Evolutionary conservation across 2,113 vertebrate genomes (phyloP).

Genomic region (Mastomys natalensis): DNA sequence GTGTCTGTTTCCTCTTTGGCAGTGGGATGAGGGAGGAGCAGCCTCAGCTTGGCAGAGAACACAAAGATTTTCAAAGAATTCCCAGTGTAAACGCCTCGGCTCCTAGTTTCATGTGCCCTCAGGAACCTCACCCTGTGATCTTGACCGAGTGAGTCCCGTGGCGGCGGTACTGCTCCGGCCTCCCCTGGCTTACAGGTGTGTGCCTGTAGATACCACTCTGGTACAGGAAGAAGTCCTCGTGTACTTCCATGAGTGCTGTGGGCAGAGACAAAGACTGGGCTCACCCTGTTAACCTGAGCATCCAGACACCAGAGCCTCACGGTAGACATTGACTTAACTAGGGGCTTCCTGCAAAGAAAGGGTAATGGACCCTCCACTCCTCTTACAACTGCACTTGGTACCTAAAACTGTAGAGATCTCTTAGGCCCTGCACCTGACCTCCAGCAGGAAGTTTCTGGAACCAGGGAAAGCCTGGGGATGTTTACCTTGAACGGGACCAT

Average conservation of each 20-base stretch:
- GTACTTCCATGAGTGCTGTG: conserved; percentile 97
- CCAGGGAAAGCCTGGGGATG: not conserved
- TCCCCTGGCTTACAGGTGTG: conserved; percentile 90
- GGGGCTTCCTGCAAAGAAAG: not conserved
- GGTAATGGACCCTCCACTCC: not conserved
- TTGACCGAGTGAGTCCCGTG: conserved; percentile 97
- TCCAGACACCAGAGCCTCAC: not conserved
- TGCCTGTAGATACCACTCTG: conserved; percentile 94
- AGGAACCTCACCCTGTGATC: conserved; percentile 93
- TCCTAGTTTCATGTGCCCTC: fast-evolving
- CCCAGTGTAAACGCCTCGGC: not conserved
- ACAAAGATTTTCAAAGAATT: not conserved
- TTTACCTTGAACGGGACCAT: conserved; percentile 97
- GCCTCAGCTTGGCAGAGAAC: not conserved
- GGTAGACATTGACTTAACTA: not conserved
- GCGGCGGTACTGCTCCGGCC: conserved; percentile 88
- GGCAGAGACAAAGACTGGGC: not conserved
- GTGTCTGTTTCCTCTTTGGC: conserved; percentile 30
- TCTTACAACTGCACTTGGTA: not conserved
- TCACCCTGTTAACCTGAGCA: fast-evolving
- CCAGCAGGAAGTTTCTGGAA: not conserved
- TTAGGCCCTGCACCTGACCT: not conserved
- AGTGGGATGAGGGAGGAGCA: not conserved
- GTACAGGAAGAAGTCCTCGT: conserved; percentile 98
- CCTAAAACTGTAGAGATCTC: not conserved